Conservation (phyloP, 2,888 invertebrate genomes). For the Pogonocherus hispidulus region DNA sequence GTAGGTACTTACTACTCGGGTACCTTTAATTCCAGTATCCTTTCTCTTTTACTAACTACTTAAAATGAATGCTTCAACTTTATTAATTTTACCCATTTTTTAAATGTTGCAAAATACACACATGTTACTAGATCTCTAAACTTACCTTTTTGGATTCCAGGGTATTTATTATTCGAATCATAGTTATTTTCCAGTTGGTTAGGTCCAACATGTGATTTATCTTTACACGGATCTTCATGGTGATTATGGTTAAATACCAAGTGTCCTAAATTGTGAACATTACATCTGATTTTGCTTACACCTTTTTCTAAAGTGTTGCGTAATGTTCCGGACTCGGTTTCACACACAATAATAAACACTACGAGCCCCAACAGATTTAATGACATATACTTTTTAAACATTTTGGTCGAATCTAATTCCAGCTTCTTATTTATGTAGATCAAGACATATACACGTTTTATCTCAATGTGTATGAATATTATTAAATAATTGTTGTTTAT, state of each 20-base stretch:
- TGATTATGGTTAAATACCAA: slow-evolving; percentile 24
- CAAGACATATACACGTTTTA: background rate
- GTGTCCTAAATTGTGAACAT: slow-evolving; percentile 22
- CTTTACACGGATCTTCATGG: slow-evolving; percentile 21
- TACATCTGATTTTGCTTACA: slow-evolving; percentile 8
- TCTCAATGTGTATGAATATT: background rate
- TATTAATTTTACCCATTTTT: no score
- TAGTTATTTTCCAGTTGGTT: background rate
- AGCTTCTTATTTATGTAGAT: background rate
- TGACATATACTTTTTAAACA: background rate
- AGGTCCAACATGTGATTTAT: background rate
- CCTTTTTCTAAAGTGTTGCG: background rate
- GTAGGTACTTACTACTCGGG: no score
- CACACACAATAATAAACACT: background rate
- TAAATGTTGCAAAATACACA: no score
- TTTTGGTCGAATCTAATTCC: background rate
- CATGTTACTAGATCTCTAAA: no score
- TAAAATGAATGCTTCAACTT: no score
- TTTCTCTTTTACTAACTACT: no score
- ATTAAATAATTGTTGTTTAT: background rate
- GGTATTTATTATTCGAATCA: background rate
- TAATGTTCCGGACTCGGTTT: background rate
- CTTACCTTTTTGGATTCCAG: background rate
- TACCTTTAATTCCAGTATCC: no score
- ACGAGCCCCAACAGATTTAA: background rate